These are phyloP conservation scores for Mayetiola destructor DNA, from an alignment of 2,888 invertebrate genomes.

Conservation along the genomic window DNA sequence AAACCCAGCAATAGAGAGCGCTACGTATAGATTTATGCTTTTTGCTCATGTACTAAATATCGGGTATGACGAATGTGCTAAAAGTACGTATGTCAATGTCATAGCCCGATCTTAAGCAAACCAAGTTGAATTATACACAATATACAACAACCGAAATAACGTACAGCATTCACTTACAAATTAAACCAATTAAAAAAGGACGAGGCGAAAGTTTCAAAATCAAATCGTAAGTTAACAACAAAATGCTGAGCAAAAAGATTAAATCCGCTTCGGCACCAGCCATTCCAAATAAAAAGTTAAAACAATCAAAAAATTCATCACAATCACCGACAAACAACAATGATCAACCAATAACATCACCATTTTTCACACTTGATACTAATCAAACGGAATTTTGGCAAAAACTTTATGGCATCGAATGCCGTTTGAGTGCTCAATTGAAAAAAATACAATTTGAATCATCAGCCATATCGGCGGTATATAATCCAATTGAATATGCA, in stretches of 20 bases:
- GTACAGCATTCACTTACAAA: too few species aligned
- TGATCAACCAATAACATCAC: conserved; percentile 11
- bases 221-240: conserved; percentile 1
- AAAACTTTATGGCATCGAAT: conserved; percentile 27
- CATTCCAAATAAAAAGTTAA: neutral
- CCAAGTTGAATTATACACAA: too few species aligned
- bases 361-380: neutral
- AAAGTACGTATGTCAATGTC: too few species aligned
- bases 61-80: too few species aligned
- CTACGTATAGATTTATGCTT: too few species aligned
- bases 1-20: too few species aligned
- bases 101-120: too few species aligned
- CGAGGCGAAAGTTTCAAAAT: too few species aligned
- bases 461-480: conserved; percentile 37
- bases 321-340: neutral
- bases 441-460: conserved; percentile 24
- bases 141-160: too few species aligned
- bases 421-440: conserved; percentile 23
- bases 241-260: neutral
- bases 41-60: too few species aligned
- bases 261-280: neutral
- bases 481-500: conserved; percentile 81
- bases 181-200: too few species aligned
- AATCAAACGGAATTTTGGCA: conserved; percentile 25
- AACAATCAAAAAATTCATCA: neutral